A percentile compares a stretch with the other conserved stretches of the same genome.
phyloP scores from a whole-genome alignment of 2,797 vertebrate genomes.

The Zenarchopterus dispar region DNA sequence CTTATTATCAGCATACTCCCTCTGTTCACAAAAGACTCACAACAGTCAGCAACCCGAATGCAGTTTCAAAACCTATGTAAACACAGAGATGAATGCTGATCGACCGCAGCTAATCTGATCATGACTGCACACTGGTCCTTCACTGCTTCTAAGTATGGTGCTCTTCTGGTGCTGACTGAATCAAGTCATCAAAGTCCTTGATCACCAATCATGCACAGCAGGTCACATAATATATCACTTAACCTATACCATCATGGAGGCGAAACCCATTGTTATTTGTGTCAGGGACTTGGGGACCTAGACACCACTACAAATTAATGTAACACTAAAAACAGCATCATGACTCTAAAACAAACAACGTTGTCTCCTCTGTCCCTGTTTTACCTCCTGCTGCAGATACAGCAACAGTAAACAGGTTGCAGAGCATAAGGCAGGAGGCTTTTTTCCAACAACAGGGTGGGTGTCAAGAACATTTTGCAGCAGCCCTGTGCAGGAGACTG shows the following conservation, averaged over 20 bases:
- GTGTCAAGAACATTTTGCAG: constrained; percentile 67
- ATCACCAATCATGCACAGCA: constrained; percentile 37
- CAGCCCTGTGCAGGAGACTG: constrained; percentile 46
- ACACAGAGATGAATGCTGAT: constrained; percentile 50
- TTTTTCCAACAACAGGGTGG: constrained; percentile 66
- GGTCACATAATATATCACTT: constrained; percentile 38
- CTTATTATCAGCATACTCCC: constrained; percentile 48
- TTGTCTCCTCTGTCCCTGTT: constrained; percentile 49
- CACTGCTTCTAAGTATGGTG: constrained; percentile 37
- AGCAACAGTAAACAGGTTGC: constrained; percentile 70
- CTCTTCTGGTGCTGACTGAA: constrained; percentile 51
- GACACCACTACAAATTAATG: constrained; percentile 37
- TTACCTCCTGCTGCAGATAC: constrained; percentile 54
- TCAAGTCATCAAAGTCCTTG: constrained; percentile 24
- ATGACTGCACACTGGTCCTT: constrained; percentile 41
- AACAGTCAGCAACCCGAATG: constrained; percentile 42
- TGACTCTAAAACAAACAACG: constrained; percentile 56
- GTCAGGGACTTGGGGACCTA: constrained; percentile 20
- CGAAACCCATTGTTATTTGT: constrained; percentile 14
- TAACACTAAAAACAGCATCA: constrained; percentile 40
- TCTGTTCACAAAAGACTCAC: constrained; percentile 35
- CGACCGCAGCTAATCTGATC: constrained; percentile 68
- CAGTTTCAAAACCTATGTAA: constrained; percentile 61
- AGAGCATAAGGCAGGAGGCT: constrained; percentile 62
- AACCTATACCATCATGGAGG: constrained; percentile 19